Conservation (phyloP, 2,797 vertebrate genomes). For the Trachurus trachurus region DNA sequence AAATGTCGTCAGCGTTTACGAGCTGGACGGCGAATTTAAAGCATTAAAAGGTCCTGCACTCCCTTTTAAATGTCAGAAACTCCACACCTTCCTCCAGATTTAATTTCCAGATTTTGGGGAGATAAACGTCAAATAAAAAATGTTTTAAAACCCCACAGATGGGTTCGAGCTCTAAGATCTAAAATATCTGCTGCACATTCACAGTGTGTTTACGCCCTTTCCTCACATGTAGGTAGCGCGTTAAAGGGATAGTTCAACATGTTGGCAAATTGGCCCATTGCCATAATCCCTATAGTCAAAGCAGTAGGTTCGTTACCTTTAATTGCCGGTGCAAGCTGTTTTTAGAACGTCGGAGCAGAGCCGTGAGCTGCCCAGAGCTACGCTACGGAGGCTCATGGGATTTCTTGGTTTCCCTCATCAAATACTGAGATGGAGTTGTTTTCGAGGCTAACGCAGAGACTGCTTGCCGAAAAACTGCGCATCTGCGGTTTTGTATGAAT, state of each 20-base stretch:
- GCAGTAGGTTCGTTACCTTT: no score
- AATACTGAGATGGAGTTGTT: no score
- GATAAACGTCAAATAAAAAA: background rate
- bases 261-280: no score
- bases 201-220: background rate
- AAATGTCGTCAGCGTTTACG: conserved; percentile 45
- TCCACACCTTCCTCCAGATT: background rate
- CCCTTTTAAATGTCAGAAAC: conserved; percentile 45
- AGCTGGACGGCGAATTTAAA: conserved; percentile 30
- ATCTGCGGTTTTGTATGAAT: no score
- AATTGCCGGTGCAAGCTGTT: no score
- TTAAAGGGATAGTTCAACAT: conserved; percentile 8
- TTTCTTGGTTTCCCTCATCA: no score
- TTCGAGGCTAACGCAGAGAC: no score
- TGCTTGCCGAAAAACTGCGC: no score
- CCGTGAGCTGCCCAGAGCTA: no score
- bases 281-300: no score
- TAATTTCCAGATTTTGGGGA: background rate
- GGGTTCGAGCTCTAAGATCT: background rate
- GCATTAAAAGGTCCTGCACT: background rate
- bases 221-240: conserved; percentile 14
- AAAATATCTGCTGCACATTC: background rate
- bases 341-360: no score
- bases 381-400: no score
- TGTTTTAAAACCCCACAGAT: background rate